Percentiles rank a stretch among this genome's conserved stretches.
Evolutionary conservation across 2,113 vertebrate genomes (phyloP).

Genomic region (Gobio gobio): DNA sequence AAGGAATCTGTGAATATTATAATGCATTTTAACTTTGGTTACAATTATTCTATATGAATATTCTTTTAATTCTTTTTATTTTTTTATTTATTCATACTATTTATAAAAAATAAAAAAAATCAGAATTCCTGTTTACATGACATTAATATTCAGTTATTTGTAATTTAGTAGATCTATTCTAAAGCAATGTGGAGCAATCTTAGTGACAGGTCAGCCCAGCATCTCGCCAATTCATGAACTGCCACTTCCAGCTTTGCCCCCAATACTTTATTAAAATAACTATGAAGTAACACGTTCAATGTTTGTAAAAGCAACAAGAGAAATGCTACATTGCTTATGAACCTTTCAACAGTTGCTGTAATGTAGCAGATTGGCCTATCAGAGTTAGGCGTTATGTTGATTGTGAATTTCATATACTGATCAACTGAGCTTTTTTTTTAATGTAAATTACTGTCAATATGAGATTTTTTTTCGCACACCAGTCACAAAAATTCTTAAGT

Average conservation of each 20-base stretch:
- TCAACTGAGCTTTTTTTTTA: constrained; percentile 1
- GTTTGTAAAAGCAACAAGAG: neutral
- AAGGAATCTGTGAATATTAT: too few relatives aligned
- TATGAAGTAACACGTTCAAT: neutral
- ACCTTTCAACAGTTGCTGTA: neutral
- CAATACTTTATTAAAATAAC: neutral
- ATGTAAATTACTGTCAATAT: constrained; percentile 12
- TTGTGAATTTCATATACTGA: neutral
- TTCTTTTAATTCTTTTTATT: too few relatives aligned
- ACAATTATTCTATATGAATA: too few relatives aligned
- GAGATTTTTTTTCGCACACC: neutral
- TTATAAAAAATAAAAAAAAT: too few relatives aligned
- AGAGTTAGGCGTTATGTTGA: neutral
- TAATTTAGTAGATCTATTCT: neutral
- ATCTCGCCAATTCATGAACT: neutral
- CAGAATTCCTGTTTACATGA: neutral
- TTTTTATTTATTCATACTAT: too few relatives aligned
- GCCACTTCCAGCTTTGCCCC: neutral
- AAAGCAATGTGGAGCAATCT: neutral
- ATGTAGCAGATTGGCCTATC: neutral
- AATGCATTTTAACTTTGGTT: too few relatives aligned
- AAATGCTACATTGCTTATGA: neutral
- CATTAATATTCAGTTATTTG: too few relatives aligned
- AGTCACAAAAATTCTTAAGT: neutral
- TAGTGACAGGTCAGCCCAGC: neutral